Percentiles rank a stretch among this genome's conserved stretches.
Conservation (phyloP, 2,888 invertebrate species). For the Catotricha subobsoleta region DNA sequence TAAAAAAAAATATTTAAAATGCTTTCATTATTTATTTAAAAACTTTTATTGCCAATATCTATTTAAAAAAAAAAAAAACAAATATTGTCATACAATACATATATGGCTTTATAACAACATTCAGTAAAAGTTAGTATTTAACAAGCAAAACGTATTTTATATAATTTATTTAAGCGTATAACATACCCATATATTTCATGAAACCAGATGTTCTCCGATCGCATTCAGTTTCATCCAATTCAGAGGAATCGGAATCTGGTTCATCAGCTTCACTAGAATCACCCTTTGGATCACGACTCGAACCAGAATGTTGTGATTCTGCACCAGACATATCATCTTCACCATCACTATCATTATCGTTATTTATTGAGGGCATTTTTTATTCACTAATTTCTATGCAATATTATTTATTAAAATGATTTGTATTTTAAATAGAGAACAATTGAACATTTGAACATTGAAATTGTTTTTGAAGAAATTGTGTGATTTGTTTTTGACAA, state of each 20-base stretch:
- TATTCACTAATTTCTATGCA: not conserved
- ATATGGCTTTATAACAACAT: not conserved
- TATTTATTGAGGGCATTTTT: conserved; percentile 1
- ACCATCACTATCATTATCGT: conserved; percentile 20
- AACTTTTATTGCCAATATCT: no score
- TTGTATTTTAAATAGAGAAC: no score
- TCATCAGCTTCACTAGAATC: conserved; percentile 63
- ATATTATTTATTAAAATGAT: no score
- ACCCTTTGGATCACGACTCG: conserved; percentile 44
- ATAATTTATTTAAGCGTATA: not conserved
- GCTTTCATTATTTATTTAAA: no score
- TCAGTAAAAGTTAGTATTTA: not conserved
- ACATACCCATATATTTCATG: conserved; percentile 1
- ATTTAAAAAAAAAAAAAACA: no score
- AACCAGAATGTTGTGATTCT: conserved; percentile 49
- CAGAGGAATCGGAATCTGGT: conserved; percentile 68
- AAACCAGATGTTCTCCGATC: conserved; percentile 38
- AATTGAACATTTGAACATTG: no score
- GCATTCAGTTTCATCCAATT: conserved; percentile 86
- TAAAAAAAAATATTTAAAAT: no score
- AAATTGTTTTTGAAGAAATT: no score
- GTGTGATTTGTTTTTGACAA: no score
- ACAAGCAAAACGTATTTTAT: not conserved
- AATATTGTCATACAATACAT: no score
- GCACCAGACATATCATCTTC: conserved; percentile 51